These are phyloP conservation scores for Trichogramma dendrolimi DNA, from an alignment of 2,888 invertebrate species.

Conservation along the genomic window DNA sequence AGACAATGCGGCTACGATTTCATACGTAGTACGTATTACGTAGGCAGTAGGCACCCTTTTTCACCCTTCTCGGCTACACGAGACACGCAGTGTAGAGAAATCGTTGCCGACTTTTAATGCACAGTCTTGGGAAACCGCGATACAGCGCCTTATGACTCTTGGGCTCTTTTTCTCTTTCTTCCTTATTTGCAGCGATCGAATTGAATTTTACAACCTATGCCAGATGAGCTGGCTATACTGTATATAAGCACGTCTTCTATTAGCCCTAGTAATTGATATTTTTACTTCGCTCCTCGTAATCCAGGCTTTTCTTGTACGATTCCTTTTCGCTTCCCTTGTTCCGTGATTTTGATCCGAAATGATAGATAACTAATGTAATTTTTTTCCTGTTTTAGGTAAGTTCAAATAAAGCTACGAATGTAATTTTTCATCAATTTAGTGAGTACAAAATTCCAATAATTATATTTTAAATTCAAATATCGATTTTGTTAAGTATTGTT, in stretches of 20 bases:
- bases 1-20: slow-evolving; percentile 45
- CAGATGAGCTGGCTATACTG: not conserved
- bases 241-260: slow-evolving; percentile 31
- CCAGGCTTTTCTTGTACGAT: slow-evolving; percentile 2
- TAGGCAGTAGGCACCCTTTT: slow-evolving; percentile 12
- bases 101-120: slow-evolving; percentile 18
- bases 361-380: slow-evolving; percentile 21
- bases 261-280: slow-evolving; percentile 31
- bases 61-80: slow-evolving; percentile 1
- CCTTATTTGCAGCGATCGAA: slow-evolving; percentile 28
- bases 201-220: slow-evolving; percentile 40
- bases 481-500: not conserved
- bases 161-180: slow-evolving; percentile 16
- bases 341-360: slow-evolving; percentile 21
- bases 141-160: slow-evolving; percentile 10
- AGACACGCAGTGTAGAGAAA: slow-evolving; percentile 5
- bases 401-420: slow-evolving; percentile 2
- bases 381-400: slow-evolving; percentile 43
- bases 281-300: not conserved
- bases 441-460: not conserved
- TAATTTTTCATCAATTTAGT: not conserved
- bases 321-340: not conserved
- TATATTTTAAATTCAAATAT: not conserved
- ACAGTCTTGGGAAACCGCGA: slow-evolving; percentile 23
- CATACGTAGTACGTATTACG: slow-evolving; percentile 24